These are phyloP conservation scores for Corythornis leucogaster DNA, from an alignment of 2,797 vertebrate genomes.

Conservation along the genomic window DNA sequence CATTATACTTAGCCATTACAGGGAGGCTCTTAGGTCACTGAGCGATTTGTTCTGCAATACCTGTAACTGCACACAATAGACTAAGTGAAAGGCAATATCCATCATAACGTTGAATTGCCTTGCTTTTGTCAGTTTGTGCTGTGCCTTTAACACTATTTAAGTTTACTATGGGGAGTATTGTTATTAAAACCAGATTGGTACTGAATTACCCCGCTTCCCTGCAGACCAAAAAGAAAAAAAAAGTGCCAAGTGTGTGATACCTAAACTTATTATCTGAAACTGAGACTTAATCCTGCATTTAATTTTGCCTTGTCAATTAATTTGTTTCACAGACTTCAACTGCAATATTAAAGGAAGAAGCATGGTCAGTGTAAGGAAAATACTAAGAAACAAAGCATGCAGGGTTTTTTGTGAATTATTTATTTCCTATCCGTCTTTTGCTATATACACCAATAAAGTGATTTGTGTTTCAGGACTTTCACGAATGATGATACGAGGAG, in stretches of 20 bases:
- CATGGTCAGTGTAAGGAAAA: not conserved
- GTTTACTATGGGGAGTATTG: not conserved
- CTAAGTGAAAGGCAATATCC: constrained; percentile 27
- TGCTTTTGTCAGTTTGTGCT: constrained; percentile 41
- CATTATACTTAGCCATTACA: constrained; percentile 48
- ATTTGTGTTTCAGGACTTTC: not conserved
- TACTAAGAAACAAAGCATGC: not conserved
- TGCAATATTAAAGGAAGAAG: not conserved
- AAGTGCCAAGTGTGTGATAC: not conserved
- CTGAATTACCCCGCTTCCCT: not conserved
- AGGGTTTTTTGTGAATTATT: not conserved
- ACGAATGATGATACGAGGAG: not conserved
- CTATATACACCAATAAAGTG: not conserved
- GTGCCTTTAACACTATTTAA: constrained; percentile 34
- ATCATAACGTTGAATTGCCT: constrained; percentile 44
- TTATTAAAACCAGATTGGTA: constrained; percentile 55
- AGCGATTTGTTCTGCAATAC: constrained; percentile 52
- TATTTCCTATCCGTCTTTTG: not conserved
- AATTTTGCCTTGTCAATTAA: not conserved
- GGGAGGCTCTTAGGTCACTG: constrained; percentile 14
- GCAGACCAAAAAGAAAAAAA: not conserved
- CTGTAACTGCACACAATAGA: constrained; percentile 20
- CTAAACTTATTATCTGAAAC: constrained; percentile 14
- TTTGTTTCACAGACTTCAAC: not conserved
- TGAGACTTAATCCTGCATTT: not conserved